phyloP scores from a whole-genome alignment of 2,888 invertebrate species.

The Ceraclea dissimilis region DNA sequence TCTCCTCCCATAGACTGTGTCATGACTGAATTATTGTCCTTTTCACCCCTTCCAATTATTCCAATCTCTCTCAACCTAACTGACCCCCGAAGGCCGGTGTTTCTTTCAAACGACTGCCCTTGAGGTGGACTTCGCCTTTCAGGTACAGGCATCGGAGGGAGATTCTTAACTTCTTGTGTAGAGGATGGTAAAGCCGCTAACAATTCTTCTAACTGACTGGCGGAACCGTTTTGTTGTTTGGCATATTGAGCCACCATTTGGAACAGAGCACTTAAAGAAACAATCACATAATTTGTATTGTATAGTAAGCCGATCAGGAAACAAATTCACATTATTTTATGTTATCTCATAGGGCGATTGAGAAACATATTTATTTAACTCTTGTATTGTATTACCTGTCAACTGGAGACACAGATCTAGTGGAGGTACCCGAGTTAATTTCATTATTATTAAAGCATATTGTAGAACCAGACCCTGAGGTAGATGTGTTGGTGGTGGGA shows the following conservation, averaged over 20 bases:
- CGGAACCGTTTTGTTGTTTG: constrained; percentile 19
- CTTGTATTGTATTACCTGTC: constrained; percentile 49
- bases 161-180: constrained; percentile 4
- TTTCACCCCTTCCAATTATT: constrained; percentile 36
- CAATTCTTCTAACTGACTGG: constrained; percentile 16
- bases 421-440: constrained; percentile 50
- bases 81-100: constrained; percentile 36
- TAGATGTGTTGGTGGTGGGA: constrained; percentile 28
- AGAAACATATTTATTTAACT: too few relatives aligned
- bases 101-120: constrained; percentile 21
- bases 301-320: too few relatives aligned
- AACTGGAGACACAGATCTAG: constrained; percentile 55
- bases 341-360: too few relatives aligned
- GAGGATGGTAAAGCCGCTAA: constrained; percentile 9
- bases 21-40: constrained; percentile 37
- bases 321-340: too few relatives aligned
- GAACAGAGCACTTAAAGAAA: constrained; percentile 20
- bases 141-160: constrained; percentile 5
- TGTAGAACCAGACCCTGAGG: constrained; percentile 29
- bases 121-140: constrained; percentile 16
- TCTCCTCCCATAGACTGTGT: constrained; percentile 47
- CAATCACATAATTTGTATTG: neutral
- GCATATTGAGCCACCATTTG: constrained; percentile 23
- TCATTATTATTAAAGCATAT: constrained; percentile 37
- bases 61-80: constrained; percentile 46